Percentiles rank a stretch among this genome's conserved stretches.
These are phyloP conservation scores for Bryconaethiops microstoma DNA, from an alignment of 2,797 vertebrate species.

Conservation along the genomic window DNA sequence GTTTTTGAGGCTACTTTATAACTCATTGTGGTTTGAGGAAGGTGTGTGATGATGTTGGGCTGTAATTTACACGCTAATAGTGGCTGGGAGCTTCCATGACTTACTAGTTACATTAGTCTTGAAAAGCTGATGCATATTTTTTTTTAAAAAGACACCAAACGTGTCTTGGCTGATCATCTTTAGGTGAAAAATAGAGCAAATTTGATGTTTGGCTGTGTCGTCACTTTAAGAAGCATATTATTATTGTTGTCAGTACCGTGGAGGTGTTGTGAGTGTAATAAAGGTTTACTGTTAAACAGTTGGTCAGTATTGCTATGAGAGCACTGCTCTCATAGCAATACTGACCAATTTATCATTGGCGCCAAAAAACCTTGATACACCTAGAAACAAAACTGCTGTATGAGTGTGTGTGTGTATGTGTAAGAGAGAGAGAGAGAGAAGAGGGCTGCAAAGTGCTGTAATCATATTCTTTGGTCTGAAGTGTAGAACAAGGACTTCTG, in stretches of 20 bases:
- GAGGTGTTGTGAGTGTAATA: slow-evolving; percentile 22
- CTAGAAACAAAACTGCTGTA: slow-evolving; percentile 10
- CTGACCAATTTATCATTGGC: slow-evolving; percentile 28
- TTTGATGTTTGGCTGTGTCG: not conserved
- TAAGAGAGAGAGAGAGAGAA: not conserved
- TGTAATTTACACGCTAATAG: not conserved
- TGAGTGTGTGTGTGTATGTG: not conserved
- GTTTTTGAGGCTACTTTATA: too few species aligned
- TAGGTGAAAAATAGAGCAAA: not conserved
- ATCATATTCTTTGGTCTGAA: slow-evolving; percentile 36
- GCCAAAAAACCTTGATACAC: not conserved
- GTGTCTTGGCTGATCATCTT: not conserved
- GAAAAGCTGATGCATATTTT: not conserved
- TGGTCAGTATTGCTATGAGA: slow-evolving; percentile 36
- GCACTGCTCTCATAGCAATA: slow-evolving; percentile 23
- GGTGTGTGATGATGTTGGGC: not conserved
- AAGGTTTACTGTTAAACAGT: slow-evolving; percentile 21
- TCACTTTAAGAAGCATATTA: not conserved
- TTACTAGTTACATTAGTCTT: not conserved
- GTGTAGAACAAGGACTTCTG: slow-evolving; percentile 10
- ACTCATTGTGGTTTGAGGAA: not conserved
- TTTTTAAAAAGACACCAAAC: not conserved
- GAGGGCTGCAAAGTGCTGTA: slow-evolving; percentile 16
- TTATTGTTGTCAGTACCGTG: slow-evolving; percentile 1
- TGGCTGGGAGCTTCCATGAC: not conserved